These are phyloP conservation scores for Drosophila seguyi DNA, from an alignment of 1,140 invertebrate species.

Conservation along the genomic window DNA sequence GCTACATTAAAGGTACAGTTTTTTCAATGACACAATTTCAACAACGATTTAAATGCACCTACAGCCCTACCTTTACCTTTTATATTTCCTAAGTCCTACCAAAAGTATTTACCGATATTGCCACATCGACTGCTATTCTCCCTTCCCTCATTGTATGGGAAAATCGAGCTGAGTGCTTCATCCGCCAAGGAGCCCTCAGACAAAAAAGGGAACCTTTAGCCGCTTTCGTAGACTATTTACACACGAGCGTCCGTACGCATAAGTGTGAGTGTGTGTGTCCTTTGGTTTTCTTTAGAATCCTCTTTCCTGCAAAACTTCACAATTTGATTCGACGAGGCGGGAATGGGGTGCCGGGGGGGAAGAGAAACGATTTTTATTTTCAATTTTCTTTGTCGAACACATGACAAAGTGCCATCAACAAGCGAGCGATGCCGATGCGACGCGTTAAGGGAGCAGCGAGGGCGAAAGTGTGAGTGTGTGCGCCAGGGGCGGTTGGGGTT, in stretches of 20 bases:
- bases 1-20: background rate
- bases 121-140: conserved; percentile 5
- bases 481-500: conserved; percentile 2
- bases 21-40: background rate
- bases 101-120: conserved; percentile 11
- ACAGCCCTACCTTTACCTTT: too few relatives aligned
- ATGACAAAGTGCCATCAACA: conserved; percentile 81
- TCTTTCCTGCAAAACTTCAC: conserved; percentile 55
- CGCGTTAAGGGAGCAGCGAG: conserved; percentile 34
- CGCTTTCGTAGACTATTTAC: conserved; percentile 50
- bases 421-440: conserved; percentile 45
- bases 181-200: conserved; percentile 12
- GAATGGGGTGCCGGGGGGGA: conserved; percentile 18
- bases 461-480: background rate
- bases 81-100: background rate
- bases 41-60: background rate
- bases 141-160: conserved; percentile 19
- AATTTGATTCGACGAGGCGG: conserved; percentile 61
- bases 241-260: conserved; percentile 15
- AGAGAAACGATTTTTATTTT: conserved; percentile 74
- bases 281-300: conserved; percentile 25
- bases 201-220: conserved; percentile 44
- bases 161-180: conserved; percentile 40
- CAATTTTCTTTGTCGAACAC: conserved; percentile 79
- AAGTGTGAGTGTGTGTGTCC: conserved; percentile 19